Conservation (phyloP, 2,888 invertebrate genomes). For the Flabesymbios commensalis region DNA sequence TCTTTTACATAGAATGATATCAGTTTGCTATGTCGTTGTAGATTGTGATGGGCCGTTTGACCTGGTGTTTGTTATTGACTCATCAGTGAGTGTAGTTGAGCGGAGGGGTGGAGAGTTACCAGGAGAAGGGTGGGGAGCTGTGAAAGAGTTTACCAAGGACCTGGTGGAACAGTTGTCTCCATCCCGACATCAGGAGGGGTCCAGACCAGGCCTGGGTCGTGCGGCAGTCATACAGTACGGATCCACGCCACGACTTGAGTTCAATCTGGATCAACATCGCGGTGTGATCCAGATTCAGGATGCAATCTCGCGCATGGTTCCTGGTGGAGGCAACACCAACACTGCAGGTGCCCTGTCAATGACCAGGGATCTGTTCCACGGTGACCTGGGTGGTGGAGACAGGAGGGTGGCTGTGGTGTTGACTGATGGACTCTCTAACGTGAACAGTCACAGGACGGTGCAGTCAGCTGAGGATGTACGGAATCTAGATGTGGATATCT, state of each 20-base stretch:
- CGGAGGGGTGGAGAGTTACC: neutral
- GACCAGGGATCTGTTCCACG: conserved; percentile 42
- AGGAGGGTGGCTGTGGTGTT: conserved; percentile 44
- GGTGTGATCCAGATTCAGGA: too few species aligned
- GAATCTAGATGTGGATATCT: neutral
- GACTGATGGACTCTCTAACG: conserved; percentile 51
- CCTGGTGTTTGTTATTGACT: neutral
- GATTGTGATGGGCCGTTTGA: neutral
- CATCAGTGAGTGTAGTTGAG: neutral
- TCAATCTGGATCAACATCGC: neutral
- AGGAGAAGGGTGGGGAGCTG: neutral
- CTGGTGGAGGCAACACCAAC: conserved; percentile 44
- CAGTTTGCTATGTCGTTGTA: too few species aligned
- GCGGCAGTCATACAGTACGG: neutral
- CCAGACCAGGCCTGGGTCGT: too few species aligned
- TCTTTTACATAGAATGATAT: too few species aligned
- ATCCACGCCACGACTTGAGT: neutral
- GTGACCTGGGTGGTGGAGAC: conserved; percentile 44
- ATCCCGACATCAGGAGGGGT: too few species aligned
- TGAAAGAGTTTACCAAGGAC: neutral
- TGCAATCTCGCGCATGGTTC: neutral
- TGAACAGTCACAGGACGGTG: conserved; percentile 43
- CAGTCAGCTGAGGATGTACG: conserved; percentile 43
- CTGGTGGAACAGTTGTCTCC: neutral
- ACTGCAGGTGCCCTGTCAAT: conserved; percentile 42